phyloP scores from a whole-genome alignment of 2,113 vertebrate species.

The Tinamus guttatus region DNA sequence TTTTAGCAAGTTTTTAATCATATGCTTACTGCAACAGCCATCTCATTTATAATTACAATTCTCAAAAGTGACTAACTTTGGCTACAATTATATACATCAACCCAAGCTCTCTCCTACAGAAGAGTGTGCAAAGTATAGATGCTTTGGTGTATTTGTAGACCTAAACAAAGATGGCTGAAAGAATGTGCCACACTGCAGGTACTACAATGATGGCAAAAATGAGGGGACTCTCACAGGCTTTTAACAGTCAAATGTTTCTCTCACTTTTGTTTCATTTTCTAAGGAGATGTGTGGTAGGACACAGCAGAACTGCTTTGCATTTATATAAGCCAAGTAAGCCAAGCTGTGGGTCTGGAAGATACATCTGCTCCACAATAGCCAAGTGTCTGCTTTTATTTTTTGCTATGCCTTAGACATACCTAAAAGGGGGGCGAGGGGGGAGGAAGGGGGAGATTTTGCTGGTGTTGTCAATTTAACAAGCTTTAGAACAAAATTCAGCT shows the following conservation, averaged over 20 bases:
- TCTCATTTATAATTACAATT: constrained; percentile 69
- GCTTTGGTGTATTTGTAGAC: not conserved
- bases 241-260: not conserved
- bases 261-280: not conserved
- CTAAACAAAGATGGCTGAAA: not conserved
- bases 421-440: not conserved
- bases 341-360: not conserved
- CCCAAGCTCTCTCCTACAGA: not conserved
- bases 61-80: constrained; percentile 72
- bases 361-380: not conserved
- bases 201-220: not conserved
- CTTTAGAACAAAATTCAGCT: not conserved
- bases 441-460: not conserved
- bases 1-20: constrained; percentile 74
- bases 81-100: constrained; percentile 27
- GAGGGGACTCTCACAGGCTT: not conserved
- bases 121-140: not conserved
- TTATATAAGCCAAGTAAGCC: not conserved
- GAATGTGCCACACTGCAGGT: not conserved
- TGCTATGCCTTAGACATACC: not conserved
- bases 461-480: not conserved
- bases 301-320: not conserved
- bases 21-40: constrained; percentile 63
- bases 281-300: not conserved
- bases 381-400: not conserved